Percentiles rank a stretch among this genome's conserved stretches.
Conservation (phyloP, 2,113 vertebrate species). For the Progne subis region DNA sequence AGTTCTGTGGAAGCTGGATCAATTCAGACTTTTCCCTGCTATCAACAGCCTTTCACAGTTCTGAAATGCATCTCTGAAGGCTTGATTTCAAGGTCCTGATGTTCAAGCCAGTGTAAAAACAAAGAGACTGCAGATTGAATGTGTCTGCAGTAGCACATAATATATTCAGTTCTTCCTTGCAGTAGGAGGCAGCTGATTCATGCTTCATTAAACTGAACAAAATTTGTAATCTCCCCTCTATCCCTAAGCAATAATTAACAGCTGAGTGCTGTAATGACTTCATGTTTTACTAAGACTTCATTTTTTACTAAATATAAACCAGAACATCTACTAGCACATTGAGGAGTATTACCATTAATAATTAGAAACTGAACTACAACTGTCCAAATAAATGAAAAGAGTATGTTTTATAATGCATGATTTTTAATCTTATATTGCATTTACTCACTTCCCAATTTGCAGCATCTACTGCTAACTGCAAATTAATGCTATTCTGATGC, state of each 20-base stretch:
- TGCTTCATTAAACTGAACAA: constrained; percentile 45
- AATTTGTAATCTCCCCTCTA: constrained; percentile 42
- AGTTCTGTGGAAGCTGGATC: not conserved
- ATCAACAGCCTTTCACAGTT: not conserved
- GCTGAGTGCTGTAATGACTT: constrained; percentile 55
- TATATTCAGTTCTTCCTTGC: constrained; percentile 8
- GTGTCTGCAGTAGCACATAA: not conserved
- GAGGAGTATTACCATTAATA: constrained; percentile 53
- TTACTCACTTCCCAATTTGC: constrained; percentile 40
- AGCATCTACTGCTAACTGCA: constrained; percentile 8
- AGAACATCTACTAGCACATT: constrained; percentile 28
- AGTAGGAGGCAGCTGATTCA: constrained; percentile 34
- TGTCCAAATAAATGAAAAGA: constrained; percentile 60
- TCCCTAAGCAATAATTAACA: constrained; percentile 64
- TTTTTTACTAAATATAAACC: constrained; percentile 51
- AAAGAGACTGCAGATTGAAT: not conserved
- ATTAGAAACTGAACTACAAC: constrained; percentile 54
- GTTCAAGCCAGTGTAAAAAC: not conserved
- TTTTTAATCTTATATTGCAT: not conserved
- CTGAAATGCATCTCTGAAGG: not conserved
- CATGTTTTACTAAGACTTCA: constrained; percentile 51
- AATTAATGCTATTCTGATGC: constrained; percentile 23
- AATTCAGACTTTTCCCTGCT: not conserved
- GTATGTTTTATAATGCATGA: constrained; percentile 10
- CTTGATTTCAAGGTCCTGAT: not conserved